Evolutionary conservation across 1,140 invertebrate species (phyloP), one percentile per base, ranked within the genome.

Genomic region (Nylanderia fulva): DNA sequence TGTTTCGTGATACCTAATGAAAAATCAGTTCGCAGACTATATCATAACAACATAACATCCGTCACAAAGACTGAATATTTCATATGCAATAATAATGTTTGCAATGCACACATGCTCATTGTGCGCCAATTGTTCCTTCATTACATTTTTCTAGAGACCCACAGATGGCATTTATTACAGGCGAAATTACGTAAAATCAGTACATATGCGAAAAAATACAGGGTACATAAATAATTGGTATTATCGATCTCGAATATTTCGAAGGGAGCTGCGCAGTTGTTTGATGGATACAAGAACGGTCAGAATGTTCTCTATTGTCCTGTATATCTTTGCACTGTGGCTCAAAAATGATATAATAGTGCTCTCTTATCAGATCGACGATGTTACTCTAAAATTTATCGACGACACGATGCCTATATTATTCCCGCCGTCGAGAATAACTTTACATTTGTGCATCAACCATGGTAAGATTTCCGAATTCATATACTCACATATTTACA

Each of bases 361-460:
- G 18, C 69, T 8, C 1, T 54, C 42, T 7, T 7, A 11, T n/a
- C 56, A 5, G 0, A 42, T 54, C 24, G 75, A 88, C 15, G 2
- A 77, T 11, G 24, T 48, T 13, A 71, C 84, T 2, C 29, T 74
- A 8, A 77, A 74, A 11, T 79, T 92, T 36, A 72, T 92, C 15
- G 39, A 68, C 2, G 85, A 92, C 21, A 82, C 74, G 0, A 83
- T 64, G 4, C 45, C 71, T 0, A 29, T 74, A 18, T 60, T 92
- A 1, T 84, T 87, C 33, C 52, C 85, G 5, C 74, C 90, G 0
- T 83, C 80, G 1, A 91, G 63, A 2, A 48, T 92, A 21, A 89
- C 88, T 27, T 24, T 69, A 48, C 77, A 91, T 29, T 71, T 89
- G 15, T 92, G 91, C 36, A 24, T 85, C 24, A 29, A 48, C 1